phyloP scores from a whole-genome alignment of 2,888 invertebrate genomes.

The Caenorhabditis macrosperma region DNA sequence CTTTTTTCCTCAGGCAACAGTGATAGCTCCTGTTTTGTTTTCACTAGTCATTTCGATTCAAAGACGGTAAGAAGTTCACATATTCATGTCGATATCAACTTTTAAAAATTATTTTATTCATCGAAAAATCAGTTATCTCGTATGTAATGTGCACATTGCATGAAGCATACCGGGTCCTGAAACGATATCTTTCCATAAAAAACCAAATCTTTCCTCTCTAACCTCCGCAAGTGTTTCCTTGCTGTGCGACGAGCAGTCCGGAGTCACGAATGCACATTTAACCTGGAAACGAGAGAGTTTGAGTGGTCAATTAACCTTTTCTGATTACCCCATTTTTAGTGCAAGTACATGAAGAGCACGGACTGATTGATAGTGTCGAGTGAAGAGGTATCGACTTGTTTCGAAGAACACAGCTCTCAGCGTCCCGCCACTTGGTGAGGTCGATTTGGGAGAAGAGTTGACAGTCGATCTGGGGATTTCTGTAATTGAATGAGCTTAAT shows the following conservation, averaged over 20 bases:
- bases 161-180: slow-evolving; percentile 51
- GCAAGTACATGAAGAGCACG: slow-evolving; percentile 60
- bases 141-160: slow-evolving; percentile 45
- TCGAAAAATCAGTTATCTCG: slow-evolving; percentile 24
- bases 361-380: slow-evolving; percentile 27
- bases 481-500: slow-evolving; percentile 6
- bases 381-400: slow-evolving; percentile 31
- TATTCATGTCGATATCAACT: too few species aligned
- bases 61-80: too few species aligned
- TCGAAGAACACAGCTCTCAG: slow-evolving; percentile 19
- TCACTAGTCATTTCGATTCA: too few species aligned
- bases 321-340: slow-evolving; percentile 56
- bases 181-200: neutral
- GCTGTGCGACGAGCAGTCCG: slow-evolving; percentile 24
- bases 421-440: slow-evolving; percentile 50
- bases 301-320: too few species aligned
- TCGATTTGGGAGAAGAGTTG: slow-evolving; percentile 33
- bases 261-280: slow-evolving; percentile 26
- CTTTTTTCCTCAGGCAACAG: too few species aligned
- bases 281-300: slow-evolving; percentile 31
- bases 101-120: neutral
- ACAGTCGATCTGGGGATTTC: slow-evolving; percentile 41
- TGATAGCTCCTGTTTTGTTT: too few species aligned
- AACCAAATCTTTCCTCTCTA: neutral
- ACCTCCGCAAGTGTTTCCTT: slow-evolving; percentile 37